Evolutionary conservation across 2,888 invertebrate genomes (phyloP).

Genomic region (Drosophila stalkeri): DNA sequence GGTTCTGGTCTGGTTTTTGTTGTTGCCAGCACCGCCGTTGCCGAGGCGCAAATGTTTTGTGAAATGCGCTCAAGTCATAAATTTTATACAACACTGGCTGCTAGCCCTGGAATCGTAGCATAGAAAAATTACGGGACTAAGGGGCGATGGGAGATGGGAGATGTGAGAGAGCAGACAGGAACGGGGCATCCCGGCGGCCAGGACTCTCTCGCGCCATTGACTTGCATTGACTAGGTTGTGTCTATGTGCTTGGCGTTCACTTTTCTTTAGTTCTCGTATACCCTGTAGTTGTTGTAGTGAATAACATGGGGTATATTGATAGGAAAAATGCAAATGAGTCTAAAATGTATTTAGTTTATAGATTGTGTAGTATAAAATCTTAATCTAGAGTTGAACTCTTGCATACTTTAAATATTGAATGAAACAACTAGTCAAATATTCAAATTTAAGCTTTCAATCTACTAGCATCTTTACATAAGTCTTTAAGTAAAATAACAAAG

Average conservation of each 20-base stretch:
- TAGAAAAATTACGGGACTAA: conserved; percentile 1
- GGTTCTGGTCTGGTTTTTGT: conserved; percentile 49
- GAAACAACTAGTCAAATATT: background rate
- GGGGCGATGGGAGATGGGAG: background rate
- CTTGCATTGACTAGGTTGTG: conserved; percentile 73
- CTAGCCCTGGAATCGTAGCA: conserved; percentile 14
- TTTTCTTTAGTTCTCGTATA: conserved; percentile 39
- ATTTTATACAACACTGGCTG: conserved; percentile 67
- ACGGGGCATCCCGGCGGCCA: conserved; percentile 9
- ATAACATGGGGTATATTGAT: background rate
- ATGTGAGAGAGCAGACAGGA: background rate
- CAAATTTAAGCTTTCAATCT: background rate
- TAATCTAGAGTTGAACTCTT: no score
- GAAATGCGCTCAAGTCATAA: conserved; percentile 79
- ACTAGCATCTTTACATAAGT: background rate
- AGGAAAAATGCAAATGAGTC: background rate
- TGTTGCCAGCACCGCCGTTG: conserved; percentile 41
- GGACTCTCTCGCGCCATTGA: conserved; percentile 59
- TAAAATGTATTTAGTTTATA: no score
- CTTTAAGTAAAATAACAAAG: background rate
- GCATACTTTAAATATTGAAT: background rate
- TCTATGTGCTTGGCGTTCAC: conserved; percentile 68
- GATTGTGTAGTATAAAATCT: no score
- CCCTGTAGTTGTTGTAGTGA: background rate
- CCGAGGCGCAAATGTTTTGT: conserved; percentile 76